Evolutionary conservation across 2,113 vertebrate species (phyloP), one percentile per base, ranked within the genome.

Genomic region (Oreocharis arfaki): DNA sequence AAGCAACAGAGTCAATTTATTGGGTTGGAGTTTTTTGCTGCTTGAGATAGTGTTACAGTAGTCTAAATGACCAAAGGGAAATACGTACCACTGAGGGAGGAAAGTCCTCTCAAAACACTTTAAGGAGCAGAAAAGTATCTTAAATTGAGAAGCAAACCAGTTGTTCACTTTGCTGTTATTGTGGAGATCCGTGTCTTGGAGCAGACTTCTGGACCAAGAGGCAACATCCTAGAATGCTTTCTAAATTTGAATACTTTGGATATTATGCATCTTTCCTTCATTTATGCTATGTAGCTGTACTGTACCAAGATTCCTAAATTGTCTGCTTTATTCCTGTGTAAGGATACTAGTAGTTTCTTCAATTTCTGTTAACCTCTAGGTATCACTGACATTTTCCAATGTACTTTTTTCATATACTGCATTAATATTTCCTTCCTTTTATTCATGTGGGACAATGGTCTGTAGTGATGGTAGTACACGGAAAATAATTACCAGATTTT

Each of bases 401-500:
- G 8, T 55, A 19, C 4, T 73, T 44, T 67, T 63, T 93, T 84
- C 30, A 67, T 46, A 63, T 14, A 42, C 7, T 47, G 17, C 7
- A 55, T 74, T 85, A 75, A 44, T 64, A 37, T 71, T 60, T 67
- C 63, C 52, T 59, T 93, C 32, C 7, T 88, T 78, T 77, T 19
- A 65, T 77, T 93, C 47, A 16, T 57, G 30, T 74, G 46, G 46
- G 33, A 94, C 46, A 96, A 80, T 90, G 70, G 27, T 91, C 39
- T 74, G 18, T 55, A 59, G 23, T 49, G 53, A 64, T 64, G 37
- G 28, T 46, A 80, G 39, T 53, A 57, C 50, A 77, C 47, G 70
- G 55, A 77, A 90, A 84, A 92, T 67, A 92, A 89, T 84, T 81
- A 57, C 15, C 24, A n/a, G 50, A 70, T 91, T 93, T 92, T 86